phyloP scores from a whole-genome alignment of 2,888 invertebrate species.

The Hetaerina titia region DNA sequence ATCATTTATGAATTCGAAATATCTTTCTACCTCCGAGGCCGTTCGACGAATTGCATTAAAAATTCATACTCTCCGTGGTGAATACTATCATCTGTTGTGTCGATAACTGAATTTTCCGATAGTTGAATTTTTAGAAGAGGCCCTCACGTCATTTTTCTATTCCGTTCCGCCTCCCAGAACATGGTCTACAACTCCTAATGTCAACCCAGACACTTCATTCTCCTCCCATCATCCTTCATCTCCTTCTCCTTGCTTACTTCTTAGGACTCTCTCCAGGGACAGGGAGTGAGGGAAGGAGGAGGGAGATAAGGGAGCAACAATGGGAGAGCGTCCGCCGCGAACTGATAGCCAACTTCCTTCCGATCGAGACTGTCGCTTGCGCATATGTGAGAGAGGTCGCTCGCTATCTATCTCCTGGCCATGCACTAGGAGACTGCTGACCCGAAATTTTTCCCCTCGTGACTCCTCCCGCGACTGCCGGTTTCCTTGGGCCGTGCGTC shows the following conservation, averaged over 20 bases:
- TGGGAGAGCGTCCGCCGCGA: not conserved
- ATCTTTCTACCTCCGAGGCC: too few relatives aligned
- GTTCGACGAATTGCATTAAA: too few relatives aligned
- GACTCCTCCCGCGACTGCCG: not conserved
- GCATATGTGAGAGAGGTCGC: not conserved
- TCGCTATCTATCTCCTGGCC: constrained; percentile 5
- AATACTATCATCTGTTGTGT: too few relatives aligned
- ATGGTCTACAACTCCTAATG: not conserved
- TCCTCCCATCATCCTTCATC: not conserved
- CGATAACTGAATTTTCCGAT: too few relatives aligned
- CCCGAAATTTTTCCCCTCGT: constrained; percentile 41
- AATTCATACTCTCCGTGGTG: too few relatives aligned
- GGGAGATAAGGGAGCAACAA: not conserved
- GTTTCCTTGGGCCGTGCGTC: not conserved
- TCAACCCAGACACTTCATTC: too few relatives aligned
- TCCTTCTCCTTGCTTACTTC: not conserved
- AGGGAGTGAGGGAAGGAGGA: not conserved
- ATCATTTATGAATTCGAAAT: too few relatives aligned
- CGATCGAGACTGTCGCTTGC: constrained; percentile 19
- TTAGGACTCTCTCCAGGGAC: not conserved
- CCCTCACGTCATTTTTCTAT: too few relatives aligned
- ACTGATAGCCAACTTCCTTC: constrained; percentile 23
- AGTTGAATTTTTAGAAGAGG: too few relatives aligned
- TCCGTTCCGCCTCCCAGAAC: not conserved
- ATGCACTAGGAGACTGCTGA: constrained; percentile 45